Evolutionary conservation across 1,140 invertebrate genomes (phyloP).

Genomic region (Babylonia areolata): DNA sequence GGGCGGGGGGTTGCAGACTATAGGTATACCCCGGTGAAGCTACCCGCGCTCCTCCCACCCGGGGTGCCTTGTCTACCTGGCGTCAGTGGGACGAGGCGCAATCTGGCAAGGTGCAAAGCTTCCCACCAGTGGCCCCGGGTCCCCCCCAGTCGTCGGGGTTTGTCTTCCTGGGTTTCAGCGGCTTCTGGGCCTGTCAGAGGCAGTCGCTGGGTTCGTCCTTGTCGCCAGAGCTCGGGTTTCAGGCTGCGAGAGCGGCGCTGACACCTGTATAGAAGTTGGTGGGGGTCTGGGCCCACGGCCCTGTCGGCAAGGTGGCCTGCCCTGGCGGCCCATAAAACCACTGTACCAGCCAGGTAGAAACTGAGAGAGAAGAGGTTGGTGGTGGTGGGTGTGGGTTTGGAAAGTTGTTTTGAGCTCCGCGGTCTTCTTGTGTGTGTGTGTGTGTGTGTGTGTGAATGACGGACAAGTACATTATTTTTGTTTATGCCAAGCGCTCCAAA

Average conservation of each 20-base stretch:
- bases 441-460: too few species aligned
- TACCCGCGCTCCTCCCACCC: not conserved
- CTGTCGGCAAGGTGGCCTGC: not conserved
- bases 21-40: not conserved
- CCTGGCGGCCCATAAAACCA: too few species aligned
- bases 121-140: not conserved
- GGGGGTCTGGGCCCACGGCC: not conserved
- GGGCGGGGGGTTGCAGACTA: not conserved
- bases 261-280: conserved; percentile 20
- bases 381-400: too few species aligned
- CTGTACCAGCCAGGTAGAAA: too few species aligned
- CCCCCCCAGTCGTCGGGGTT: not conserved
- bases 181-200: not conserved
- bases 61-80: conserved; percentile 29
- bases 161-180: not conserved
- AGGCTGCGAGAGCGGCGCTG: not conserved
- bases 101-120: conserved; percentile 34
- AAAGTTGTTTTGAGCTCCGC: too few species aligned
- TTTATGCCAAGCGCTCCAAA: too few species aligned
- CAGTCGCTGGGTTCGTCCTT: not conserved
- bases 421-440: too few species aligned
- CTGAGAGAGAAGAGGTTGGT: too few species aligned
- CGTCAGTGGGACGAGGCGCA: conserved; percentile 21
- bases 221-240: not conserved
- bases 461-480: too few species aligned